phyloP scores from a whole-genome alignment of 2,888 invertebrate species.

The Tinea trinotella region DNA sequence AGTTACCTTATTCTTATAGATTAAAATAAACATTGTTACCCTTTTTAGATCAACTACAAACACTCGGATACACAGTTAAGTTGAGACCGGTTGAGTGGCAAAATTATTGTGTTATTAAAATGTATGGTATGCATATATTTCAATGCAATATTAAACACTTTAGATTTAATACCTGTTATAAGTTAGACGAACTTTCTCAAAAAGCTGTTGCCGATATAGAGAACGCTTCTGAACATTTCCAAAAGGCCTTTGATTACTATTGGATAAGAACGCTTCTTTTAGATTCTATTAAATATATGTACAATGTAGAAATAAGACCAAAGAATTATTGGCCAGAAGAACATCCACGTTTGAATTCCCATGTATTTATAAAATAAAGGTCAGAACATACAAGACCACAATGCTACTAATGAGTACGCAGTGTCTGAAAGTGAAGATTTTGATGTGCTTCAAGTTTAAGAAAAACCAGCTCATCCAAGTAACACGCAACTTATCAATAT shows the following conservation, averaged over 20 bases:
- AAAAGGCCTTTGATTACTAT: constrained; percentile 37
- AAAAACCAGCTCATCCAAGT: no score
- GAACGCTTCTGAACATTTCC: constrained; percentile 34
- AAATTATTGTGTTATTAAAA: constrained; percentile 48
- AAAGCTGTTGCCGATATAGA: constrained; percentile 45
- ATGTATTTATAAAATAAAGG: no score
- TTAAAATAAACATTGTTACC: no score
- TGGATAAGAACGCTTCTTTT: constrained; percentile 42
- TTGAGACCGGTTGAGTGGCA: constrained; percentile 36
- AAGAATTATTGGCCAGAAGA: constrained; percentile 38
- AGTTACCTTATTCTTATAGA: no score
- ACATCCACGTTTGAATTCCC: no score
- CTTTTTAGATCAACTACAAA: constrained; percentile 42
- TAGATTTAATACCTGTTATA: constrained; percentile 37
- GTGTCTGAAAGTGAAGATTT: no score
- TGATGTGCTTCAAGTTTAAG: no score
- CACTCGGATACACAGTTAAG: constrained; percentile 44
- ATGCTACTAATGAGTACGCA: no score
- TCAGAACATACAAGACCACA: no score
- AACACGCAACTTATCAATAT: no score
- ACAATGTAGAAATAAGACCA: no score
- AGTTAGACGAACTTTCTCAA: constrained; percentile 40
- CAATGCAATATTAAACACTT: constrained; percentile 52
- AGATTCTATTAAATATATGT: no score
- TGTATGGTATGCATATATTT: constrained; percentile 51